Evolutionary conservation across 2,888 invertebrate genomes (phyloP), one percentile per base, ranked within the genome.

Genomic region (Drosophila quinaria): DNA sequence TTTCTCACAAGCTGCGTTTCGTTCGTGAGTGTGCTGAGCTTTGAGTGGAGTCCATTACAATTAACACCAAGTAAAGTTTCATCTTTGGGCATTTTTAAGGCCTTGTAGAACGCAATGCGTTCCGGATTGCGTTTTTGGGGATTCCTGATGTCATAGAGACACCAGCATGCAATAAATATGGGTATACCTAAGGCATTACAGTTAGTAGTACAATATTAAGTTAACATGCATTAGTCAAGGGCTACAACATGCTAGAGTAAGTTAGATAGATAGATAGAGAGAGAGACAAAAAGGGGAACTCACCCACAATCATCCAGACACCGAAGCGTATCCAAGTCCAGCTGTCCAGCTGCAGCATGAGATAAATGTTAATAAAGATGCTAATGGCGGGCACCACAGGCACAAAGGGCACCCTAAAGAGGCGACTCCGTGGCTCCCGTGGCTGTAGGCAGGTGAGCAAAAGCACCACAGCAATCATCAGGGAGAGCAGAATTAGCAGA

Each of bases 281-380:
- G 41, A 51, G 49, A 11, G 17, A 2, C 1, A 19, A 11, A 8
- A 17, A 1, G 4, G 13, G 3, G 3, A 11, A 54, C 95, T 94
- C 92, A 96, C 98, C 98, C 77, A 97, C 92, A 29, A 93, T 90
- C 94, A 97, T 95, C 98, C 98, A 98, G 11, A 97, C 93, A 1
- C 93, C 94, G 90, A 97, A 96, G 74, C 97, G 93, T 29, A 97
- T 94, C 98, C 98, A 98, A 1, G 98, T 98, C 81, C 94, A 94
- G 3, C 91, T 81, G 75, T 96, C 96, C 78, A 98, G 93, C 92
- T 97, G 95, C 62, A 97, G 93, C 97, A 98, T 97, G 15, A 98
- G 93, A 90, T 97, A 97, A 63, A 97, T 94, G 90, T 98, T 98
- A 49, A 96, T 94, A 82, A 97, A 95, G 80, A 97, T 96, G 91